These are phyloP conservation scores for Hemithea aestivaria DNA, from an alignment of 2,888 invertebrate genomes.

Conservation along the genomic window DNA sequence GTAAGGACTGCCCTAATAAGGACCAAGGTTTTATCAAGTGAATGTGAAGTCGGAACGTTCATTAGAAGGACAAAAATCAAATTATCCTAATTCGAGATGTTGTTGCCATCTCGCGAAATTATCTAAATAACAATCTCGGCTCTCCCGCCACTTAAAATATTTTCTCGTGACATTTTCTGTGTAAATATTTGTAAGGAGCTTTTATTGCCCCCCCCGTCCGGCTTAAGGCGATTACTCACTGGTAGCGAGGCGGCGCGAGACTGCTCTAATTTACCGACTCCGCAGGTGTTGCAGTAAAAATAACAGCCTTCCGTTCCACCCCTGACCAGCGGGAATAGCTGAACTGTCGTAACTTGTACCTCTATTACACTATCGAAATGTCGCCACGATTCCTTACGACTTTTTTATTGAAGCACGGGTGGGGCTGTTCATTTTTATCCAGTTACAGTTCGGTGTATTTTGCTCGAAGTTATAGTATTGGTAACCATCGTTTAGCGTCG, in stretches of 20 bases:
- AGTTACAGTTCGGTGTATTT: background rate
- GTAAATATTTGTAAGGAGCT: slow-evolving; percentile 38
- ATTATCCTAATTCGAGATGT: slow-evolving; percentile 6
- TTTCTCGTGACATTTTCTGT: slow-evolving; percentile 32
- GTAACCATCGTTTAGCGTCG: no score
- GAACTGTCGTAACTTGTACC: slow-evolving; percentile 33
- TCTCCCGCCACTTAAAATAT: slow-evolving; percentile 19
- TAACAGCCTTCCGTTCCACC: slow-evolving; percentile 29
- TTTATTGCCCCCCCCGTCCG: slow-evolving; percentile 32
- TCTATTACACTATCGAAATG: slow-evolving; percentile 30
- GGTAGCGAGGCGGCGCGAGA: slow-evolving; percentile 23
- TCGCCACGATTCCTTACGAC: slow-evolving; percentile 23
- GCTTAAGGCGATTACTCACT: slow-evolving; percentile 35
- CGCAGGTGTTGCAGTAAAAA: slow-evolving; percentile 52
- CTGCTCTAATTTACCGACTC: slow-evolving; percentile 40
- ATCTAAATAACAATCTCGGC: slow-evolving; percentile 11
- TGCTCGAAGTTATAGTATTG: no score
- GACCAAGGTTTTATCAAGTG: slow-evolving; percentile 1
- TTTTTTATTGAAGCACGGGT: slow-evolving; percentile 18
- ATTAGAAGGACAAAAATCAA: slow-evolving; percentile 6
- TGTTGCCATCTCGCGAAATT: slow-evolving; percentile 8
- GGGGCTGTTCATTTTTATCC: slow-evolving; percentile 4
- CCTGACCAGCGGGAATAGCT: slow-evolving; percentile 32
- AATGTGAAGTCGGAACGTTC: slow-evolving; percentile 1
- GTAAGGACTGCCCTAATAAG: slow-evolving; percentile 1